These are phyloP conservation scores for Drosophila pandora DNA, from an alignment of 1,140 invertebrate species.

Conservation along the genomic window DNA sequence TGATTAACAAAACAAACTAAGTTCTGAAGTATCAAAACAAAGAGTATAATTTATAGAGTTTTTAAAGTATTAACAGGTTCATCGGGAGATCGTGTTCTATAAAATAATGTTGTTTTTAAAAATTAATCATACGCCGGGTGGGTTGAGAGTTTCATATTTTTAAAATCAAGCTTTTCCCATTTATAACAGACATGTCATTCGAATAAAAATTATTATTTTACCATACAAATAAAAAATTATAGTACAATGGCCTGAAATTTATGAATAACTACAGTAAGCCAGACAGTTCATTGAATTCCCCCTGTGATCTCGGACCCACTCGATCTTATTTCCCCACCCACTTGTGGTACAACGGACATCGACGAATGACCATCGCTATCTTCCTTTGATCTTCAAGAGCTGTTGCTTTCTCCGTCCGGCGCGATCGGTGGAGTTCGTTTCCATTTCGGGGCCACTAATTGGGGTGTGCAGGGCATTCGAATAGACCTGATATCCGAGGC, in stretches of 20 bases:
- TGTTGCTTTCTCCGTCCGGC: slow-evolving; percentile 8
- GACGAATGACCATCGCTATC: slow-evolving; percentile 53
- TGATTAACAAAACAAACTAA: no score
- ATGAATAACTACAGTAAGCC: background rate
- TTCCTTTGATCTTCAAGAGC: slow-evolving; percentile 57
- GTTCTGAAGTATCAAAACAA: background rate
- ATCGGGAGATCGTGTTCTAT: background rate
- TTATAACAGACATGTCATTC: no score
- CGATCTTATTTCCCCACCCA: slow-evolving; percentile 21
- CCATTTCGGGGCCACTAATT: slow-evolving; percentile 16
- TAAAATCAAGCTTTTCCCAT: no score
- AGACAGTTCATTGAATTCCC: background rate
- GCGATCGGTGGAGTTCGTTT: slow-evolving; percentile 3
- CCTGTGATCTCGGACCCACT: slow-evolving; percentile 18
- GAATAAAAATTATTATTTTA: no score
- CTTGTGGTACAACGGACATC: slow-evolving; percentile 26
- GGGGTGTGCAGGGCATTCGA: slow-evolving; percentile 39
- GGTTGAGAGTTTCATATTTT: background rate
- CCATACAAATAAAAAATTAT: no score
- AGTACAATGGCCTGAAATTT: background rate
- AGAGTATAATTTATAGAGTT: background rate
- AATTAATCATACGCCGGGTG: background rate
- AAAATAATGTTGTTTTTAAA: background rate
- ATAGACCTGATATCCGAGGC: slow-evolving; percentile 31
- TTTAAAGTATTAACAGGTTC: background rate